Base-by-base conservation (phyloP, 2,797 vertebrate species). In the Dendrocincla tyrannina region DNA sequence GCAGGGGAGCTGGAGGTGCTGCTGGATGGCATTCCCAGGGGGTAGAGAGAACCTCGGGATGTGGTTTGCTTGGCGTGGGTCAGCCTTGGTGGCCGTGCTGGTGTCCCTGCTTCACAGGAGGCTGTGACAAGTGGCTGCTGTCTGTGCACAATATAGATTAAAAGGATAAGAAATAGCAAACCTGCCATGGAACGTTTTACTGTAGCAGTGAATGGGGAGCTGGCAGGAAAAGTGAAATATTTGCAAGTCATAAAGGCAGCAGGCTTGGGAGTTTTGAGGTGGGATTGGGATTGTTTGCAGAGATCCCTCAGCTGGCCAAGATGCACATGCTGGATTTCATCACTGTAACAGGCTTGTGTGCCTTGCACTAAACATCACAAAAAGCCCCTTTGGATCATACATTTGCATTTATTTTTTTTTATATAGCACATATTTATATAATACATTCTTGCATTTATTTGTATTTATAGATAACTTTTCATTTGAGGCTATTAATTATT, bases 251-350 rank as follows among this genome's bases (percentile, higher is more conserved):
- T 82, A 68, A 91, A 96, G 72, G 74, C 87, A 85, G 64, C 1
- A 1, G 67, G 49, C 74, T 89, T 1, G 3, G 84, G 78, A 85
- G 77, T 70, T 95, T 42, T n/a, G 50, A 64, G 86, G 64, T 88
- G 93, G 80, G 52, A n/a, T 35, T 80, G 72, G 88, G 68, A 23
- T 76, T 78, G 72, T 81, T 92, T 74, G 62, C 52, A 92, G 89
- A 73, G 59, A 62, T 88, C 60, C 44, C 56, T 91, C 0, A 2
- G 46, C 90, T 69, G 52, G 70, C 63, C 30, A 17, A 35, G 88
- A 39, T 56, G 67, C 4, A 2, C 44, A 17, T 4, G 8, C 73
- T 50, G 58, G 32, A 14, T 64, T 53, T 67, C 2, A 7, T 92
- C 83, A 50, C 86, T 93, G 10, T 69, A 53, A 42, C 7, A 6